These are phyloP conservation scores for Dicaeum eximium DNA, from an alignment of 2,113 vertebrate genomes.

Conservation along the genomic window DNA sequence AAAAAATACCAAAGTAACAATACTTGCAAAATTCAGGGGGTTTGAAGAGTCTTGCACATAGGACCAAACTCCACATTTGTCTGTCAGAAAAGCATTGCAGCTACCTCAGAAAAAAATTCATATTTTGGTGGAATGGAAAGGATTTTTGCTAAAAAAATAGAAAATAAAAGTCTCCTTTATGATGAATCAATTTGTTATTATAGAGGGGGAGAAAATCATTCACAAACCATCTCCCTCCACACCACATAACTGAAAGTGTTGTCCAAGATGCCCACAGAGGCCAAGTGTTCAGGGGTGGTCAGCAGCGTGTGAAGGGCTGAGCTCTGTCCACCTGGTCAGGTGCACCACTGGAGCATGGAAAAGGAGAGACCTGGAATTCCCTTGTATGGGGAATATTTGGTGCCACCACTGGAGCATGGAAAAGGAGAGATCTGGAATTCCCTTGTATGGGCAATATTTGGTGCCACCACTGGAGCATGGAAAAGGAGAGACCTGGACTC, in stretches of 20 bases:
- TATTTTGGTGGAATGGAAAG: not conserved
- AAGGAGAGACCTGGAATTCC: not conserved
- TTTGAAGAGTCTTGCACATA: not conserved
- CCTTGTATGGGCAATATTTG: not conserved
- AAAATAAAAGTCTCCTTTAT: not conserved
- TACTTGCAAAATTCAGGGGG: not conserved
- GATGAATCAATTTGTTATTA: not conserved
- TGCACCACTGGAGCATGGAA: not conserved
- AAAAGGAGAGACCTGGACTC: not conserved
- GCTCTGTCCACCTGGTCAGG: not conserved
- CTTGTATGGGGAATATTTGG: accelerated
- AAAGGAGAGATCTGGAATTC: not conserved
- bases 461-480: not conserved
- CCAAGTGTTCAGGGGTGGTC: not conserved
- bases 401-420: not conserved
- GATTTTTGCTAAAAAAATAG: not conserved
- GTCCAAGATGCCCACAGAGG: not conserved
- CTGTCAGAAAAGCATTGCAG: not conserved
- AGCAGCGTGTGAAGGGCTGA: accelerated
- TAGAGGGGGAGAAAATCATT: not conserved
- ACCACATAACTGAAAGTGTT: accelerated
- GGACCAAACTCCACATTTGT: not conserved
- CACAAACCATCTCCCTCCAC: not conserved
- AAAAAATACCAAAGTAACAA: not conserved
- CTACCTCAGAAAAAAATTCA: not conserved